Conservation (phyloP, 2,888 invertebrate species). For the Cephonodes hylas region DNA sequence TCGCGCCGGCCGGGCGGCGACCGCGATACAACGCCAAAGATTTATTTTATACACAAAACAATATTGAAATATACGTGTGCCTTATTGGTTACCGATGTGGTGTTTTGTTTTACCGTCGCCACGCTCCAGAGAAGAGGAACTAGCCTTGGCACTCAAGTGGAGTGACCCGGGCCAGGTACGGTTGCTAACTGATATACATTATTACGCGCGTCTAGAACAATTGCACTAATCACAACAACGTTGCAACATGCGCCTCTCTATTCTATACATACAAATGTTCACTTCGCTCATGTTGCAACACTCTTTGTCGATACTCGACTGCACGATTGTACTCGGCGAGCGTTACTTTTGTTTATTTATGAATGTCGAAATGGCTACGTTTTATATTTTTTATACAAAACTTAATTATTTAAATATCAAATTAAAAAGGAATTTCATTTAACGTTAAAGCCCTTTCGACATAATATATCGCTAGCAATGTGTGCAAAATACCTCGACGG, state of each 20-base stretch:
- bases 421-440: not conserved
- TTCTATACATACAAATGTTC: not conserved
- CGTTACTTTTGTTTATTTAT: slow-evolving; percentile 59
- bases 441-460: slow-evolving; percentile 53
- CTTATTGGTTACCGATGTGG: slow-evolving; percentile 76
- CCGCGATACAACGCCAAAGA: slow-evolving; percentile 21
- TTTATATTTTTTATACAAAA: slow-evolving; percentile 12
- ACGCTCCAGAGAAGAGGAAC: slow-evolving; percentile 74
- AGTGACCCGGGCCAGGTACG: slow-evolving; percentile 91
- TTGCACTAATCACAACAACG: slow-evolving; percentile 19
- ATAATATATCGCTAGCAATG: slow-evolving; percentile 74
- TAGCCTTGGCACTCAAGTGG: slow-evolving; percentile 89
- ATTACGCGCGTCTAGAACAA: slow-evolving; percentile 64
- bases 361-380: slow-evolving; percentile 60
- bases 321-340: slow-evolving; percentile 70
- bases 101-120: slow-evolving; percentile 72
- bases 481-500: slow-evolving; percentile 71
- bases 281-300: slow-evolving; percentile 36
- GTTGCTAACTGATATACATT: slow-evolving; percentile 69
- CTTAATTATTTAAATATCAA: not conserved
- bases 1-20: slow-evolving; percentile 19
- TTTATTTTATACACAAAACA: slow-evolving; percentile 54
- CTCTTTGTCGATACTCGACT: slow-evolving; percentile 19
- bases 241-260: not conserved
- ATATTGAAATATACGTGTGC: slow-evolving; percentile 79